These are phyloP conservation scores for Theonella swinhoei DNA, from an alignment of 37 sponge, comb jelly and placozoan species.

Conservation along the genomic window DNA sequence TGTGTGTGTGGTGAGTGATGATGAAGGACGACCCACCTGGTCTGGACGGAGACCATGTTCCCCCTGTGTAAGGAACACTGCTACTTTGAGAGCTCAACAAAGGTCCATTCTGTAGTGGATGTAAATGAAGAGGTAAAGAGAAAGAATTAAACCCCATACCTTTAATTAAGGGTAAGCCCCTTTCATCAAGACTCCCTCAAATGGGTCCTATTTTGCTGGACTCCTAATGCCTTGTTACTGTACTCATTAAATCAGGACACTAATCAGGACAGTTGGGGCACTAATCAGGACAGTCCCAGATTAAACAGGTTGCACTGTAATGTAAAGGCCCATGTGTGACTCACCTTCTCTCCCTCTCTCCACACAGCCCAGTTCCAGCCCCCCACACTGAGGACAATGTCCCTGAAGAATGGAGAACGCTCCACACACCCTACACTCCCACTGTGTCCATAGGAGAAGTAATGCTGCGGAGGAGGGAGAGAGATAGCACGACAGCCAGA, in stretches of 20 bases:
- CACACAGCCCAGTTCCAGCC: conserved; percentile 91
- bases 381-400: conserved; percentile 91
- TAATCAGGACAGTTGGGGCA: no score
- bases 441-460: conserved; percentile 66
- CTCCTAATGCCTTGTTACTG: no score
- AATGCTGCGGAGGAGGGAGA: conserved; percentile 54
- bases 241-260: no score
- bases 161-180: no score
- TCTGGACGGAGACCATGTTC: conserved; percentile 84
- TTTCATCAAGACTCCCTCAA: no score
- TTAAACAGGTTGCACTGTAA: no score
- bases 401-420: conserved; percentile 94
- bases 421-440: conserved; percentile 78
- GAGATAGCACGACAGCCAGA: not conserved
- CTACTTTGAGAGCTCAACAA: conserved; percentile 63
- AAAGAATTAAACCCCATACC: no score
- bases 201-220: no score
- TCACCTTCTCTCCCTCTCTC: conserved; percentile 89
- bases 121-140: not conserved
- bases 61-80: conserved; percentile 59
- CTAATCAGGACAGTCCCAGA: no score
- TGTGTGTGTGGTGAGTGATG: no score
- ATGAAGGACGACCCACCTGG: conserved; percentile 65
- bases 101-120: conserved; percentile 59
- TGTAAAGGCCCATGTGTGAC: not conserved